Conservation (phyloP, 2,888 invertebrate species). For the Eupithecia subfuscata region DNA sequence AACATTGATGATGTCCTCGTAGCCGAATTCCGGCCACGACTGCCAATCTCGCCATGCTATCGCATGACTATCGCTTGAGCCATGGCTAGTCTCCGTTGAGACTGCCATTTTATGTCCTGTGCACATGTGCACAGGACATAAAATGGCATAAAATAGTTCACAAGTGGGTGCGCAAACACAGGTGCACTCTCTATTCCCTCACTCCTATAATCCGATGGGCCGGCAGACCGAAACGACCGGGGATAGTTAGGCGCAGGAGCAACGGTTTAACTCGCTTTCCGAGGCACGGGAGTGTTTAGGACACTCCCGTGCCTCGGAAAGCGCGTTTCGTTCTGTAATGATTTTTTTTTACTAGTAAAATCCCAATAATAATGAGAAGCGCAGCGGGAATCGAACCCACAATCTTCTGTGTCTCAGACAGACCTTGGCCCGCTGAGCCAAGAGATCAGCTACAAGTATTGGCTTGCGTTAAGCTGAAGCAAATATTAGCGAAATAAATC, state of each 20-base stretch:
- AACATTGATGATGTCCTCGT: not conserved
- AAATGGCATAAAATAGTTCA: no score
- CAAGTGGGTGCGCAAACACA: not conserved
- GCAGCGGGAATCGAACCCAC: not conserved
- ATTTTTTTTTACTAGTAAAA: not conserved
- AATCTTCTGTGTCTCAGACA: not conserved
- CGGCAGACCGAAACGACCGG: not conserved
- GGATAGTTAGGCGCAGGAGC: not conserved
- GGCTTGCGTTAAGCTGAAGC: not conserved
- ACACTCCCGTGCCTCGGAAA: no score
- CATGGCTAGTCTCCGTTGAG: no score
- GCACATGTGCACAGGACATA: no score
- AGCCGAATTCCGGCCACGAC: not conserved
- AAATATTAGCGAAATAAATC: not conserved
- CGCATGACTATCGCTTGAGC: no score
- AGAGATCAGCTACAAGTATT: not conserved
- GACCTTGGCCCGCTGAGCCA: not conserved
- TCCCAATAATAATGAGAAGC: not conserved
- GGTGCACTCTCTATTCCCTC: not conserved
- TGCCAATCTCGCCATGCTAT: no score
- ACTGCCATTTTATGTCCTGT: no score
- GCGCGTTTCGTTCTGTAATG: not conserved
- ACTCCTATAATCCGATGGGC: not conserved
- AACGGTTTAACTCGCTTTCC: not conserved
- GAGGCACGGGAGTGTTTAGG: not conserved